phyloP scores from a whole-genome alignment of 2,113 vertebrate species.

The Sturnus vulgaris region DNA sequence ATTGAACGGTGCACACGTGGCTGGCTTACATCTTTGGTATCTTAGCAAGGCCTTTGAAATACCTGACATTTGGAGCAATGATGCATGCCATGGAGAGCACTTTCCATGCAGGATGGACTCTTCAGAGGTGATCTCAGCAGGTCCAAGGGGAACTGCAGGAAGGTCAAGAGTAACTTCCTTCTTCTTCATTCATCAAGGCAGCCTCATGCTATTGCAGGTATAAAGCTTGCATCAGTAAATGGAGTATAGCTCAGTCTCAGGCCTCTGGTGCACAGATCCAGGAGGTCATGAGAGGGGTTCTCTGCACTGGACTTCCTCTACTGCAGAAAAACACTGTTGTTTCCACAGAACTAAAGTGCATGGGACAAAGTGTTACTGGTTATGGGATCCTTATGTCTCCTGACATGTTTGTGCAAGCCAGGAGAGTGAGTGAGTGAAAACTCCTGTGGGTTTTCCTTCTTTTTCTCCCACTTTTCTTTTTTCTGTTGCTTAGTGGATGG shows the following conservation, averaged over 20 bases:
- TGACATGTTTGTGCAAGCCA: background rate
- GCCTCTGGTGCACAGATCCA: background rate
- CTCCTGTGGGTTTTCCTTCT: background rate
- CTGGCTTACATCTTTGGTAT: background rate
- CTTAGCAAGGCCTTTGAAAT: background rate
- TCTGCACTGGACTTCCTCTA: background rate
- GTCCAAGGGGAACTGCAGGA: background rate
- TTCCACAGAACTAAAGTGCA: background rate
- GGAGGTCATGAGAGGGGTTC: background rate
- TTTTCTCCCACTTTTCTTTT: background rate
- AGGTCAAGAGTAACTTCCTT: background rate
- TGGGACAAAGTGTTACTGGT: background rate
- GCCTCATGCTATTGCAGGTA: background rate
- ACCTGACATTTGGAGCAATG: background rate
- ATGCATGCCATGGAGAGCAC: background rate
- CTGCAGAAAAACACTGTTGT: background rate
- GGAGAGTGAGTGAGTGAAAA: background rate
- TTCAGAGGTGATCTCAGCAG: background rate
- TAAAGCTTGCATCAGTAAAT: background rate
- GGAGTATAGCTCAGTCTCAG: background rate
- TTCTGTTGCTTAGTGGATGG: accelerated
- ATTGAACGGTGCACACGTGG: background rate
- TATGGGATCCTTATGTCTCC: background rate
- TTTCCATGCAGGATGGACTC: background rate
- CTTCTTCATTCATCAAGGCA: background rate